Evolutionary conservation across 1,140 invertebrate genomes (phyloP).

Genomic region (Grapholita molesta): DNA sequence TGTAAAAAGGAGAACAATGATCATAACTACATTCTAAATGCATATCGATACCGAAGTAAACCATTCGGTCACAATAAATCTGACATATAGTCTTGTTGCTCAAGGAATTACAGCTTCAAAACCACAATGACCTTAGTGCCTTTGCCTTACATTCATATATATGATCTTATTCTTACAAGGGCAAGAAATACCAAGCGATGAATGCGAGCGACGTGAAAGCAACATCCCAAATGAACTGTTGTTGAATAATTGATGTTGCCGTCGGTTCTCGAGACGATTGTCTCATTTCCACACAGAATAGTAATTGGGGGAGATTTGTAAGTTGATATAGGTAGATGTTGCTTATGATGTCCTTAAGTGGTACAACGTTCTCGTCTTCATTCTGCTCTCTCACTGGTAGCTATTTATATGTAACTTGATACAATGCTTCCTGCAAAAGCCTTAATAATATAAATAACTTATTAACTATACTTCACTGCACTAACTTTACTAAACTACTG

Average conservation of each 20-base stretch:
- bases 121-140: background rate
- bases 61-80: background rate
- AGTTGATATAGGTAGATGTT: background rate
- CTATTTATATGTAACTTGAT: no score
- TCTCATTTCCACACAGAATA: constrained; percentile 21
- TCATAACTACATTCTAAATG: no score
- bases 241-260: constrained; percentile 40
- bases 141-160: background rate
- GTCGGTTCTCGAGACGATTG: constrained; percentile 28
- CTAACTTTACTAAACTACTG: no score
- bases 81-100: background rate
- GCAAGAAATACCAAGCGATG: background rate
- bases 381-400: background rate
- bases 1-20: no score
- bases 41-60: background rate
- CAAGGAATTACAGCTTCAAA: background rate
- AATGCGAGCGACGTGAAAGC: constrained; percentile 25
- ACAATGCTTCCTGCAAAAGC: no score
- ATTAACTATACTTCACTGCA: no score
- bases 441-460: no score
- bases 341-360: background rate
- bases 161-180: background rate
- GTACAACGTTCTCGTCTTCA: background rate
- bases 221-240: constrained; percentile 35
- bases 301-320: background rate